Percentiles rank a stretch among this genome's conserved stretches.
These are phyloP conservation scores for Cyanocitta stelleri DNA, from an alignment of 2,113 vertebrate species.

Conservation along the genomic window DNA sequence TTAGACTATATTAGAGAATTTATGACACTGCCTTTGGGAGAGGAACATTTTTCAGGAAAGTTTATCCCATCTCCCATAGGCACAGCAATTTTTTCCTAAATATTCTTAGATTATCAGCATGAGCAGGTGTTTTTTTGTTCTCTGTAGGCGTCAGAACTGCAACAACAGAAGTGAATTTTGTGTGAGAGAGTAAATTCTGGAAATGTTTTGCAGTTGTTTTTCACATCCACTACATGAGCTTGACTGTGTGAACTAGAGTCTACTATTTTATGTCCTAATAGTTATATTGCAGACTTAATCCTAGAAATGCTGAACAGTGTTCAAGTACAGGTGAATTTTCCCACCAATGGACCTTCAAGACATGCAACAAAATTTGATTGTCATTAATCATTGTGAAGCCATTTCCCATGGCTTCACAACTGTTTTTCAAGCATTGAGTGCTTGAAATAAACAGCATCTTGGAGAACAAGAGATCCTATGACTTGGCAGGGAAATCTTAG, in stretches of 20 bases:
- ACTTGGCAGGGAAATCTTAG: neutral
- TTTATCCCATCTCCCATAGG: neutral
- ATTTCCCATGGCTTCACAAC: neutral
- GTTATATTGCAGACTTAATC: neutral
- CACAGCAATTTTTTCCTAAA: neutral
- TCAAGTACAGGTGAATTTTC: neutral
- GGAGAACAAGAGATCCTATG: neutral
- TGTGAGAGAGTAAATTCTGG: neutral
- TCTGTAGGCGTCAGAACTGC: neutral
- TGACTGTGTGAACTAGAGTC: neutral
- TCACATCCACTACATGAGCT: rapidly evolving
- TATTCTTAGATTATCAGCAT: neutral
- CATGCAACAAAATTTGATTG: neutral
- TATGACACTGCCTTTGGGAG: slow-evolving; percentile 26
- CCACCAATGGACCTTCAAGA: neutral
- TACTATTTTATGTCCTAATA: neutral
- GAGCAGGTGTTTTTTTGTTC: neutral
- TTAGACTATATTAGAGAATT: slow-evolving; percentile 8
- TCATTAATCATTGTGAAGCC: neutral
- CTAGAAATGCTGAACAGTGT: neutral
- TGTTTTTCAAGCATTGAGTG: neutral
- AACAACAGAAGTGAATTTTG: neutral
- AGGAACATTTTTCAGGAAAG: neutral
- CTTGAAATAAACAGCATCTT: neutral
- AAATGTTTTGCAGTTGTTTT: neutral